Evolutionary conservation across 2,888 invertebrate genomes (phyloP), one percentile per base, ranked within the genome.

Genomic region (Latheticus oryzae): DNA sequence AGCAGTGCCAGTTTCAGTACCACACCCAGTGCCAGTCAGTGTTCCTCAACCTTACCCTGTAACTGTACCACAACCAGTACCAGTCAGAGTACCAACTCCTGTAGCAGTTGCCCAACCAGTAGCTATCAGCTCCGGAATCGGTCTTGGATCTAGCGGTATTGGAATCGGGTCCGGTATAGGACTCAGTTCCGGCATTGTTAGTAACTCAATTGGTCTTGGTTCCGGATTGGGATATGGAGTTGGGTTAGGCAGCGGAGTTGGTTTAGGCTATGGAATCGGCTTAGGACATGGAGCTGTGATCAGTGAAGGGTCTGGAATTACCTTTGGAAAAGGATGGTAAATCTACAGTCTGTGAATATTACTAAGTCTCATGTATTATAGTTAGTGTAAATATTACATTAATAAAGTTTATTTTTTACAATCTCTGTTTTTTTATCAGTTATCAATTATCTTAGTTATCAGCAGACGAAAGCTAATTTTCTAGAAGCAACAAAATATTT

Each of bases 1-100:
- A 11, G 64, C 71, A 19, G 62, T 68, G 7, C 63, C 69, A 2
- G 63, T 68, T 26, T 58, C 63, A 17, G 67, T 73, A 57, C 70
- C 69, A 33, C 68, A 67, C 16, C 67, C 71, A 1, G 43, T 65
- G 15, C 64, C 71, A 13, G 67, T 72, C 4, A 11, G 62, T 0
- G 63, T 70, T 5, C 62, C 81, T 0, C 82, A 83, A 0, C 85
- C 86, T 0, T 83, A 85, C 9, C 75, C 82, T 42, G 83, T 87
- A 4, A 19, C 62, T 0, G 53, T 70, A n/a, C 63, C 81, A 0
- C 82, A 83, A 0, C 85, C 86, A 0, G 83, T 86, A n/a, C 59
- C 67, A 5, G 63, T 69, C 47, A 61, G 66, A 37, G 67, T 73
- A 60, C 68, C 68, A 37, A 66, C 53, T 1, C 56, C 59, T 9